Evolutionary conservation across 2,113 vertebrate species (phyloP), one percentile per base, ranked within the genome.

Genomic region (Blennius ocellaris): DNA sequence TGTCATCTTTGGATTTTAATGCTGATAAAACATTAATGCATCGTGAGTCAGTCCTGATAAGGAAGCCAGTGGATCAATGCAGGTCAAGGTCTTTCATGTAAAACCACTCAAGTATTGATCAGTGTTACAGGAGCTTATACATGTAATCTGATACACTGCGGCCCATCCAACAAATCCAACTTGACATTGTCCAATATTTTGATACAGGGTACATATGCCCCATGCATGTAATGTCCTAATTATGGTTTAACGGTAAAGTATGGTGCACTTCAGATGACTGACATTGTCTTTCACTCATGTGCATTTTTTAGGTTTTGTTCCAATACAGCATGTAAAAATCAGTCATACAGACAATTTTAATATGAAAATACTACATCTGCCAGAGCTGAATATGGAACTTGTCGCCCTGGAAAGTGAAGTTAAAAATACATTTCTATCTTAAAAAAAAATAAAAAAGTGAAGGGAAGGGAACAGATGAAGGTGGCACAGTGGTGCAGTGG

Each of bases 41-140:
- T 58, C 63, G 43, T 38, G 44, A 47, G 68, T 11, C 52, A 8
- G 65, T 53, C 41, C 50, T 58, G 62, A 64, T 3, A 47, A 48
- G 16, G 60, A 82, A 81, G 73, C 56, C 62, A 64, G 41, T 43
- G 44, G 73, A 82, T 88, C 81, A 69, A 82, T 84, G 30, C 12
- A 16, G 66, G 58, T 75, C 83, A 84, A 78, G 78, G 78, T 80
- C 79, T 54, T 53, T 7, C 39, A 66, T 69, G 67, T 80, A 60
- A 60, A 77, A 73, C 52, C 69, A 71, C 61, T 73, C 53, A 52
- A 10, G 52, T 80, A 88, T 88, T 52, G 87, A 88, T 86, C 53
- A 59, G 69, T 41, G 55, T 54, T 6, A 7, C 63, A 41, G 40
- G 30, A 58, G 54, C 54, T 50, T 57, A 52, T 61, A 45, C 11